These are phyloP conservation scores for Plectropomus leopardus DNA, from an alignment of 2,113 vertebrate genomes.

Conservation along the genomic window DNA sequence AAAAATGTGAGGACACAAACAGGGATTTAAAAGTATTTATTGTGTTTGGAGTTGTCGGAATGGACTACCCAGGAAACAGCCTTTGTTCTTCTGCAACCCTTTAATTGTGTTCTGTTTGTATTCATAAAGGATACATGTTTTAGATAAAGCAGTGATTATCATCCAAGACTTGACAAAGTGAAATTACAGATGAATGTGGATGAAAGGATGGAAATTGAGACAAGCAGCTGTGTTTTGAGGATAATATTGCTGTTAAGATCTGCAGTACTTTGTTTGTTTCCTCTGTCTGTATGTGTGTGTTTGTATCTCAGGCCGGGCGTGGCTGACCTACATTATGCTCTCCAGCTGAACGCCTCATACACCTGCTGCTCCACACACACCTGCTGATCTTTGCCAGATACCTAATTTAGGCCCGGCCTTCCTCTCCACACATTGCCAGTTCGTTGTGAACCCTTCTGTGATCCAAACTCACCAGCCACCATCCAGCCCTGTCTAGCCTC, in stretches of 20 bases:
- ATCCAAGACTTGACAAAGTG: background rate
- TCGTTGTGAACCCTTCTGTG: too few relatives aligned
- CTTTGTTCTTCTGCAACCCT: background rate
- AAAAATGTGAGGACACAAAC: background rate
- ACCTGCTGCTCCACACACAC: too few relatives aligned
- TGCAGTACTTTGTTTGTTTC: too few relatives aligned
- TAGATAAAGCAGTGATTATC: background rate
- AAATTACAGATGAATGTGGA: background rate
- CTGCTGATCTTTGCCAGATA: too few relatives aligned
- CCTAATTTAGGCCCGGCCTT: too few relatives aligned
- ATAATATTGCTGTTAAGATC: background rate
- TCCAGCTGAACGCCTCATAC: too few relatives aligned
- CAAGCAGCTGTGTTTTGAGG: background rate
- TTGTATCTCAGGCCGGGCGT: too few relatives aligned
- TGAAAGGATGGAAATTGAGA: background rate
- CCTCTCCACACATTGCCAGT: too few relatives aligned
- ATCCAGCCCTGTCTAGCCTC: too few relatives aligned
- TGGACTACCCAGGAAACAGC: background rate
- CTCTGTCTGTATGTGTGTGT: too few relatives aligned
- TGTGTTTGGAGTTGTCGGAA: background rate
- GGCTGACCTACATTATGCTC: too few relatives aligned
- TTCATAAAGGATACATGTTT: background rate
- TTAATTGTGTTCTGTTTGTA: background rate
- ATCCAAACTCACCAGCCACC: too few relatives aligned
- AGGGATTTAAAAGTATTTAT: constrained; percentile 15